Evolutionary conservation across 2,113 vertebrate genomes (phyloP), one percentile per base, ranked within the genome.

Genomic region (Cyanoderma ruficeps): DNA sequence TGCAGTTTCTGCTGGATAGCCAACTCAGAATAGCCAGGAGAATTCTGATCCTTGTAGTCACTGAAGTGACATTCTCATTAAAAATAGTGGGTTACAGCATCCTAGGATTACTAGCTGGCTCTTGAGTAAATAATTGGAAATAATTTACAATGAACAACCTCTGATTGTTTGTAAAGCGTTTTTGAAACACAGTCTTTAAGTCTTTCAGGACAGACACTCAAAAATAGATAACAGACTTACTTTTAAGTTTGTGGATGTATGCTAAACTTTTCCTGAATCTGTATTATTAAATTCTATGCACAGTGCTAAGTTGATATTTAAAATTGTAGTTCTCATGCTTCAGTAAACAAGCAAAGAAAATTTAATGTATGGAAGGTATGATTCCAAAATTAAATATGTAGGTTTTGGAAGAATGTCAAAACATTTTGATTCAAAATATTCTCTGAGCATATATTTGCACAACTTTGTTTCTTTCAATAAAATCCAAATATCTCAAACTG

Each of bases 341-440:
- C 76, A 68, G 83, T 83, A 96, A 69, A 70, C 74, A 97, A 97
- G 71, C 46, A 83, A 97, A 95, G 68, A 74, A 56, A 95, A 64
- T 53, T 52, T 57, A 74, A 72, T 50, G 4, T 47, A 21, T 65
- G 70, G 81, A 90, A 95, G 59, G 3, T 69, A 88, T 63, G 68
- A 95, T 94, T 95, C 72, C 76, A 95, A 97, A 96, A 79, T 92
- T 93, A 95, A 93, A 87, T 82, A 61, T 95, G 28, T 91, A 68
- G 57, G 15, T 80, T 97, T 96, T 88, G 64, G 60, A 83, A 93
- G 59, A 87, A 92, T 47, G 68, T 92, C 24, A 84, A 75, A 78
- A 11, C 11, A 20, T 69, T 91, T 46, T 91, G 21, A 82, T 19
- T 6, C 13, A 42, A 83, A 80, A 76, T 72, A 59, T 76, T 83